These are phyloP conservation scores for Hartigia nigra DNA, from an alignment of 2,888 invertebrate species.

Conservation along the genomic window DNA sequence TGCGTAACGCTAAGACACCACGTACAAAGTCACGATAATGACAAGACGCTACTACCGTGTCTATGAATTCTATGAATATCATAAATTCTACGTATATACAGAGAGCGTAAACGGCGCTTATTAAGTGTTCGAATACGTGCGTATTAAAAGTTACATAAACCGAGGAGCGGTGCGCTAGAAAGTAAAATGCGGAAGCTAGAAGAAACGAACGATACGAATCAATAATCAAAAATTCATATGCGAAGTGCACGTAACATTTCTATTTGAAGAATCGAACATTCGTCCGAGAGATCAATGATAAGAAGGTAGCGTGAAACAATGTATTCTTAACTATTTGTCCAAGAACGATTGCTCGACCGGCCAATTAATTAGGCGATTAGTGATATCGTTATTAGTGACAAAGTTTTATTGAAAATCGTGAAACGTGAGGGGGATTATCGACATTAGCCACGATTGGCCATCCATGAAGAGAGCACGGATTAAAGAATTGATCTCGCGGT, in stretches of 20 bases:
- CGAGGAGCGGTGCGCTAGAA: neutral
- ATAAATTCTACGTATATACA: neutral
- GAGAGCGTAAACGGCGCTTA: neutral
- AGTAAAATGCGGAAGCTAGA: neutral
- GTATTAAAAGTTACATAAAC: neutral
- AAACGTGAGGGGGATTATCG: neutral
- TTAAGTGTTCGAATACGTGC: neutral
- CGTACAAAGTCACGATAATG: neutral
- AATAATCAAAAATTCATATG: neutral
- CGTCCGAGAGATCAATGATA: neutral
- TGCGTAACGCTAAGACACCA: neutral
- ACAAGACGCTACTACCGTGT: neutral
- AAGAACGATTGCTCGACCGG: neutral
- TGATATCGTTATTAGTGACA: too few species aligned
- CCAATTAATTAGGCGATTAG: too few species aligned
- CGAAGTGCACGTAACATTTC: neutral
- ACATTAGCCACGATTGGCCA: neutral
- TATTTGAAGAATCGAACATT: neutral
- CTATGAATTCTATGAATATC: neutral
- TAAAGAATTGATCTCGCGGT: neutral
- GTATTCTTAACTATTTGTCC: neutral
- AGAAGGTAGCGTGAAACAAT: neutral
- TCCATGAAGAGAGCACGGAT: neutral
- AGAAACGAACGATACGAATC: neutral
- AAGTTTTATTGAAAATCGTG: neutral